A percentile compares a stretch with the other conserved stretches of the same genome.
phyloP scores from a whole-genome alignment of 1,140 invertebrate species.

The Trypoxylus dichotomus region DNA sequence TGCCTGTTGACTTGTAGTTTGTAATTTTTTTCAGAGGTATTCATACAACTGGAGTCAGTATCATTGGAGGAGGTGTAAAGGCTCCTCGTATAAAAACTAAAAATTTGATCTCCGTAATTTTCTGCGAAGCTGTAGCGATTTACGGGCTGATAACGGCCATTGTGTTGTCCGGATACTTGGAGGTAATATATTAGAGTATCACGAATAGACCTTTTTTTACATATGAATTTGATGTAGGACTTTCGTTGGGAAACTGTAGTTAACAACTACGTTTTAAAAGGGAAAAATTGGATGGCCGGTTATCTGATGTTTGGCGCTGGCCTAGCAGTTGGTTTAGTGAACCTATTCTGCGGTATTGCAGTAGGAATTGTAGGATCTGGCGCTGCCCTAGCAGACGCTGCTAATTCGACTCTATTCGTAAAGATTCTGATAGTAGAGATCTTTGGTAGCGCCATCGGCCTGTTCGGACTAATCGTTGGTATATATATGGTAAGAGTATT shows the following conservation, averaged over 20 bases:
- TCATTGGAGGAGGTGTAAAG: constrained; percentile 97
- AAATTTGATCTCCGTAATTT: constrained; percentile 95
- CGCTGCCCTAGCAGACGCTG: constrained; percentile 87
- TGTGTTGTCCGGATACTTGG: constrained; percentile 75
- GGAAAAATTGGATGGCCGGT: constrained; percentile 64
- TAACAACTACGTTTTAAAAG: constrained; percentile 34
- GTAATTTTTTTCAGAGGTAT: constrained; percentile 70
- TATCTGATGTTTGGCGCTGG: constrained; percentile 89
- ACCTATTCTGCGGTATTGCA: constrained; percentile 85
- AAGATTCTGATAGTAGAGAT: constrained; percentile 93
- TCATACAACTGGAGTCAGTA: constrained; percentile 93
- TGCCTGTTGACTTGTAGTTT: background rate
- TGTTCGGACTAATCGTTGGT: constrained; percentile 90
- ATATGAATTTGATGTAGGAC: constrained; percentile 34
- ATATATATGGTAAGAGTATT: constrained; percentile 68
- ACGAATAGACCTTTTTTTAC: background rate
- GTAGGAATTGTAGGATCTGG: constrained; percentile 91
- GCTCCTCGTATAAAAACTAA: constrained; percentile 98
- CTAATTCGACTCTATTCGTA: constrained; percentile 83
- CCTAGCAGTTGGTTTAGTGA: constrained; percentile 81
- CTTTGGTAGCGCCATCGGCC: constrained; percentile 88
- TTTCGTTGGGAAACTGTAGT: constrained; percentile 38
- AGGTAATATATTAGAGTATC: constrained; percentile 37
- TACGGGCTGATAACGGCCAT: constrained; percentile 93
- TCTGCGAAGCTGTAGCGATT: constrained; percentile 93